These are phyloP conservation scores for Noctua comes DNA, from an alignment of 2,888 invertebrate genomes.

Conservation along the genomic window DNA sequence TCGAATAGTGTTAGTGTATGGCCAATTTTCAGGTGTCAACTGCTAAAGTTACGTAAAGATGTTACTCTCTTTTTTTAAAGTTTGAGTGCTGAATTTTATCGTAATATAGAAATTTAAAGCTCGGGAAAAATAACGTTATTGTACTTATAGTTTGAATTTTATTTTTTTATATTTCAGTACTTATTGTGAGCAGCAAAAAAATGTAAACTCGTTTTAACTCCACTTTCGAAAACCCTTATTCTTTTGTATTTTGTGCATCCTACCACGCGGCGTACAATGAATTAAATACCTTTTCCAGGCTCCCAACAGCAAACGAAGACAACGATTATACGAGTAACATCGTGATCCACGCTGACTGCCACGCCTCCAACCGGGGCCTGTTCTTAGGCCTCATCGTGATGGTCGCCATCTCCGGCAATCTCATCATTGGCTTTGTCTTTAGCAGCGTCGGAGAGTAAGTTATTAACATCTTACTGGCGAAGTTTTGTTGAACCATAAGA, in stretches of 20 bases:
- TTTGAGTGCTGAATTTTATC: neutral
- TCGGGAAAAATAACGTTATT: neutral
- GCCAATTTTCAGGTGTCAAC: neutral
- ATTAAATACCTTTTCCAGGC: conserved; percentile 70
- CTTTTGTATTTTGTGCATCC: neutral
- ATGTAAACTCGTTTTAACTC: neutral
- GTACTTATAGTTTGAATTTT: neutral
- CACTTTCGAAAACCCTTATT: neutral
- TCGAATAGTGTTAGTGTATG: neutral
- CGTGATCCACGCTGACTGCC: conserved; percentile 93
- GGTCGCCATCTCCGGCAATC: conserved; percentile 85
- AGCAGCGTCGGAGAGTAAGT: conserved; percentile 88
- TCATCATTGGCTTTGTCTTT: conserved; percentile 87
- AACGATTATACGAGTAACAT: conserved; percentile 90
- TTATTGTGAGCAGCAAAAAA: neutral
- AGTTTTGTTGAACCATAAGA: neutral
- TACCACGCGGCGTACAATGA: neutral
- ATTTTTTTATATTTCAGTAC: neutral
- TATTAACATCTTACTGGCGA: neutral
- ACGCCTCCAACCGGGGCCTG: conserved; percentile 94
- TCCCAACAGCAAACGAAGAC: conserved; percentile 86
- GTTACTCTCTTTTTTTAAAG: neutral
- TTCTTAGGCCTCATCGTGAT: conserved; percentile 92
- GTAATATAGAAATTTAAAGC: neutral
- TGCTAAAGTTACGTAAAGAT: neutral